Evolutionary conservation across 2,113 vertebrate species (phyloP).

Genomic region (Scortum barcoo): DNA sequence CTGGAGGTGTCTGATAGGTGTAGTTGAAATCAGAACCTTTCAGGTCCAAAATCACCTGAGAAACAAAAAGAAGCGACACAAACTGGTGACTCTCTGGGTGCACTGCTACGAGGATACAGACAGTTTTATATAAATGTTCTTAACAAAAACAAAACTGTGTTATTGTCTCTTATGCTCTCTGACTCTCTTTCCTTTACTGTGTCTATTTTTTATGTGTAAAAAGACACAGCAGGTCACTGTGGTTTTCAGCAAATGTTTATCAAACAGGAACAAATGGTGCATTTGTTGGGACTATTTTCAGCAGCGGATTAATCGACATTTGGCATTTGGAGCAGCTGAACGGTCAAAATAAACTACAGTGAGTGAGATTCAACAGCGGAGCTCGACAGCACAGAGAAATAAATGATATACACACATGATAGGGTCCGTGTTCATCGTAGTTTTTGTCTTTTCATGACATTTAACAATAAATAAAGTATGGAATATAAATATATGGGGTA

Average conservation of each 20-base stretch:
- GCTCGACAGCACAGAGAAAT: too few species aligned
- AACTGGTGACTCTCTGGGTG: background rate
- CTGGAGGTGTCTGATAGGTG: constrained; percentile 87
- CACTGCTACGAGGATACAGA: background rate
- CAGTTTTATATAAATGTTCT: background rate
- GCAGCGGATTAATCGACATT: background rate
- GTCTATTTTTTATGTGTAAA: too few species aligned
- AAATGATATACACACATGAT: too few species aligned
- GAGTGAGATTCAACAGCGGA: too few species aligned
- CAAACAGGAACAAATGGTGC: too few species aligned
- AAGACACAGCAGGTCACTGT: background rate
- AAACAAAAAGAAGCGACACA: background rate
- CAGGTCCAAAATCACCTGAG: constrained; percentile 87
- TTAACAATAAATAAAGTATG: too few species aligned
- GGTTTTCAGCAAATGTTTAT: background rate
- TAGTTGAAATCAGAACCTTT: constrained; percentile 88
- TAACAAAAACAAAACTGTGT: too few species aligned
- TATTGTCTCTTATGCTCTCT: too few species aligned
- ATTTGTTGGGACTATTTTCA: background rate
- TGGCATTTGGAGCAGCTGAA: background rate
- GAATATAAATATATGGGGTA: too few species aligned
- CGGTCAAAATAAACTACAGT: background rate
- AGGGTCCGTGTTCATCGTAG: too few species aligned
- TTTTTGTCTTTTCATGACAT: too few species aligned
- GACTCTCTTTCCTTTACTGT: too few species aligned